These are phyloP conservation scores for Orientallactaga bullata DNA, from an alignment of 2,113 vertebrate species.

Conservation along the genomic window DNA sequence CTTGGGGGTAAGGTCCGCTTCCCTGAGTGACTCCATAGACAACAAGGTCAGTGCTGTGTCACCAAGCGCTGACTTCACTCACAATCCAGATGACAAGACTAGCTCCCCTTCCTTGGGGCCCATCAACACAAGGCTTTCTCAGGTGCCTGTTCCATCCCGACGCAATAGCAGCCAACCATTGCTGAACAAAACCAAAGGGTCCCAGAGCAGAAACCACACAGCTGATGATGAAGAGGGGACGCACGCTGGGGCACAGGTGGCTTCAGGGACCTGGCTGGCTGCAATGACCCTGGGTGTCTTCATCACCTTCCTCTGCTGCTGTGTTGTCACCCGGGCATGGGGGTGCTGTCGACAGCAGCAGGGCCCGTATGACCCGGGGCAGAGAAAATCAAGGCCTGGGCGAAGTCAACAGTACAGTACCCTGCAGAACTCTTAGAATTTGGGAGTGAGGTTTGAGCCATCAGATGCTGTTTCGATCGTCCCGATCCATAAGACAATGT, in stretches of 20 bases:
- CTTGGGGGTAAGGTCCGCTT: slow-evolving; percentile 38
- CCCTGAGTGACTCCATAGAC: not conserved
- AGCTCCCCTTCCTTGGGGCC: slow-evolving; percentile 51
- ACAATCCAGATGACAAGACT: slow-evolving; percentile 47
- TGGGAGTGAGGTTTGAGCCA: not conserved
- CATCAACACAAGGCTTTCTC: slow-evolving; percentile 37
- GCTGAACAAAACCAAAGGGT: slow-evolving; percentile 90
- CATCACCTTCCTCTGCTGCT: slow-evolving; percentile 90
- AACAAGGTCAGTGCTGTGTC: slow-evolving; percentile 46
- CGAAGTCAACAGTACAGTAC: slow-evolving; percentile 83
- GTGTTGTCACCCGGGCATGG: slow-evolving; percentile 85
- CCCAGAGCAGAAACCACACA: slow-evolving; percentile 87
- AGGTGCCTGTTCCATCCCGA: slow-evolving; percentile 60
- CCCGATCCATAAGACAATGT: too few species aligned
- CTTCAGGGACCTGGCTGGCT: slow-evolving; percentile 86
- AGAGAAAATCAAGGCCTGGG: slow-evolving; percentile 70
- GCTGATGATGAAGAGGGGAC: slow-evolving; percentile 48
- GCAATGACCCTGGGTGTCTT: slow-evolving; percentile 86
- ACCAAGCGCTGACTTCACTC: not conserved
- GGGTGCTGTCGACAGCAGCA: slow-evolving; percentile 86
- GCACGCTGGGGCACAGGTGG: slow-evolving; percentile 82
- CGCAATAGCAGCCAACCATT: slow-evolving; percentile 88
- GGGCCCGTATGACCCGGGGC: slow-evolving; percentile 89
- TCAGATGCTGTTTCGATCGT: too few species aligned
- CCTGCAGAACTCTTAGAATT: slow-evolving; percentile 80